Conservation (phyloP, 2,888 invertebrate genomes). For the Ditula angustiorana region DNA sequence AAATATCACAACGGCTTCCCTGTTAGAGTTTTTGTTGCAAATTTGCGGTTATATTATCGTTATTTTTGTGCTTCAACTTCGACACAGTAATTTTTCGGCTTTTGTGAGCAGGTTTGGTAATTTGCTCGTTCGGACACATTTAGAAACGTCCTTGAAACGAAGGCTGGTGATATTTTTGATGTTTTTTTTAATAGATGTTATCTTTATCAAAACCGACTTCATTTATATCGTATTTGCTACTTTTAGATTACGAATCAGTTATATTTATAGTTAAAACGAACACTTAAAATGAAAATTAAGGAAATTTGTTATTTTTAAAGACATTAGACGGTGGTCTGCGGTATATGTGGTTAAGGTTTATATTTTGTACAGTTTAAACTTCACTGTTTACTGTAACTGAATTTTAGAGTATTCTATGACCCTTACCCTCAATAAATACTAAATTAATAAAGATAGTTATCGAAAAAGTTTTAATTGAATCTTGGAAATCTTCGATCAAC, state of each 20-base stretch:
- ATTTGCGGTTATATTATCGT: constrained; percentile 10
- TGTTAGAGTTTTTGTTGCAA: constrained; percentile 14
- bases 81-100: background rate
- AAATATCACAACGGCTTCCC: constrained; percentile 10
- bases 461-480: no score
- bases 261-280: no score
- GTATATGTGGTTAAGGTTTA: background rate
- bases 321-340: background rate
- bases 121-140: constrained; percentile 3
- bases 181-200: background rate
- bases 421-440: no score
- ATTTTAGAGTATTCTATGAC: no score
- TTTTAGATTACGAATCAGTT: no score
- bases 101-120: constrained; percentile 2
- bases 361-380: background rate
- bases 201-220: no score
- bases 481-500: no score
- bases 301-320: background rate
- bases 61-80: constrained; percentile 3
- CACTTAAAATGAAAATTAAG: background rate
- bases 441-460: no score
- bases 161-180: background rate
- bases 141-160: constrained; percentile 16
- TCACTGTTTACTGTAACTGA: no score
- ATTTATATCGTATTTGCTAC: no score